Conservation (phyloP, 2,113 vertebrate species). For the Nibea coibor region DNA sequence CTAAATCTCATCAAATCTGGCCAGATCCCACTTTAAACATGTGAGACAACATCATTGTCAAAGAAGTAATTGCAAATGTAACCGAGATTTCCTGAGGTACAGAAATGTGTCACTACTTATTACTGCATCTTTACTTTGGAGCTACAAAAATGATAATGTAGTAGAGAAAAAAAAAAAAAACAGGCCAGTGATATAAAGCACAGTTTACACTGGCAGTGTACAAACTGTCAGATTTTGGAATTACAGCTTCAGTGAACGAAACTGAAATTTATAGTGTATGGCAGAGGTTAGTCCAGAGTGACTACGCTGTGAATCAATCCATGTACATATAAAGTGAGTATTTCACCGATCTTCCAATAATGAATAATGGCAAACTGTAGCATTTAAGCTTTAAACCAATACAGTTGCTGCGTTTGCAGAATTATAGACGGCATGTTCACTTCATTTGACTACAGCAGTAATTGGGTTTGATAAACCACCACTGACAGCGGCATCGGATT, state of each 20-base stretch:
- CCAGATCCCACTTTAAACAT: too few relatives aligned
- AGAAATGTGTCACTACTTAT: background rate
- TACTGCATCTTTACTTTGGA: background rate
- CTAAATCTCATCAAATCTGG: too few relatives aligned
- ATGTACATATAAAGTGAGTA: background rate
- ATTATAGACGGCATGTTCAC: slow-evolving; percentile 9
- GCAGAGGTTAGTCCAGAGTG: background rate
- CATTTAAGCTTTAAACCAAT: background rate
- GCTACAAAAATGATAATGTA: background rate
- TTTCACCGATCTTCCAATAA: background rate
- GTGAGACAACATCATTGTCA: background rate
- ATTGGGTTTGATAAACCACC: slow-evolving; percentile 46
- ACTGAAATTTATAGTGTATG: background rate
- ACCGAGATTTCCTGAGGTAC: background rate
- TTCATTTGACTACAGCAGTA: background rate
- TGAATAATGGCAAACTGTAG: slow-evolving; percentile 7
- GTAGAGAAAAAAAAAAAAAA: background rate
- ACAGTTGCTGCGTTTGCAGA: background rate
- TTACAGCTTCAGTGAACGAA: background rate
- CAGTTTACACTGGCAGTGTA: background rate
- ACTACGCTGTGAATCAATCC: slow-evolving; percentile 1
- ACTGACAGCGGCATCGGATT: slow-evolving; percentile 35
- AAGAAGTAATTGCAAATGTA: background rate
- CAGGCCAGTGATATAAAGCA: background rate
- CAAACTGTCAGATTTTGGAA: background rate